Evolutionary conservation across 2,797 vertebrate species (phyloP).

Genomic region (Coilia nasus): DNA sequence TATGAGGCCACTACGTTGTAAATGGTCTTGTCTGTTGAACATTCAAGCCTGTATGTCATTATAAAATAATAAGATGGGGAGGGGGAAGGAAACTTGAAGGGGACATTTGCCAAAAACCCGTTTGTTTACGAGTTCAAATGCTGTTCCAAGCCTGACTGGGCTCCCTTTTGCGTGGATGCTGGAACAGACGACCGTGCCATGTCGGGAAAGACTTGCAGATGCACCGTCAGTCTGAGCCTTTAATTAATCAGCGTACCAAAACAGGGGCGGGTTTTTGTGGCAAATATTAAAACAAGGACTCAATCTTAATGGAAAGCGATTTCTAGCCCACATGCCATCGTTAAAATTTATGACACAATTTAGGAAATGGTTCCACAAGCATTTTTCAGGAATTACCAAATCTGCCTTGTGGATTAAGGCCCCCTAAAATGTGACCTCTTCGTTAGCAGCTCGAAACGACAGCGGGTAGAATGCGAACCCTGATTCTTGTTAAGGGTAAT

Average conservation of each 20-base stretch:
- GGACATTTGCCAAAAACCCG: not conserved
- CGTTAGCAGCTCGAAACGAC: slow-evolving; percentile 57
- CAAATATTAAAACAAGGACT: slow-evolving; percentile 69
- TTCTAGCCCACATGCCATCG: slow-evolving; percentile 68
- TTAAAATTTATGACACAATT: slow-evolving; percentile 75
- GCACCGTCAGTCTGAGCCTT: slow-evolving; percentile 51
- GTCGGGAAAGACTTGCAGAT: slow-evolving; percentile 37
- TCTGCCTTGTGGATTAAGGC: slow-evolving; percentile 64
- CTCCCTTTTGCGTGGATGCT: not conserved
- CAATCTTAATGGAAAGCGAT: slow-evolving; percentile 65
- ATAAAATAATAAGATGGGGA: not conserved
- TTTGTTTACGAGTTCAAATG: slow-evolving; percentile 13
- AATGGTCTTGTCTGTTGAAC: not conserved
- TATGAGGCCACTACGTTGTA: not conserved
- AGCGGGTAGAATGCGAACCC: slow-evolving; percentile 64
- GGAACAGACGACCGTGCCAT: not conserved
- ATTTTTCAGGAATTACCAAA: slow-evolving; percentile 61
- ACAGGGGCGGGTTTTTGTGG: slow-evolving; percentile 64
- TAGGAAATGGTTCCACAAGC: slow-evolving; percentile 65
- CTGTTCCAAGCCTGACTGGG: not conserved
- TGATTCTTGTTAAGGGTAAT: slow-evolving; percentile 67
- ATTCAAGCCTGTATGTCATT: not conserved
- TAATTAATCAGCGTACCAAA: slow-evolving; percentile 39
- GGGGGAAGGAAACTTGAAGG: not conserved
- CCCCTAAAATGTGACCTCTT: slow-evolving; percentile 63